Evolutionary conservation across 2,113 vertebrate species (phyloP).

Genomic region (Herpetotheres cachinnans): DNA sequence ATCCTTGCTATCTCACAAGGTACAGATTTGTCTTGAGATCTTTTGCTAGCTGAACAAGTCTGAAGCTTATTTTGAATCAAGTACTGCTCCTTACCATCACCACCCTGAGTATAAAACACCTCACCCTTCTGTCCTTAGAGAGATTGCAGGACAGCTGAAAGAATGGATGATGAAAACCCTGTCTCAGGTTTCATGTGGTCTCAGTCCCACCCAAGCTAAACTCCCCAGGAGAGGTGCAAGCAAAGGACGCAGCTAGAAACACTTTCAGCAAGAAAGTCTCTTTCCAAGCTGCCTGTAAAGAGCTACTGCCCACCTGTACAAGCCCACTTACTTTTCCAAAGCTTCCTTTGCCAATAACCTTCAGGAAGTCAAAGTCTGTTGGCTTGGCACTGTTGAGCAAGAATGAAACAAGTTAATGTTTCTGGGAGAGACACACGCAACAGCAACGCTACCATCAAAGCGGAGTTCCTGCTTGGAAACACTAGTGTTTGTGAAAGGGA

Average conservation of each 20-base stretch:
- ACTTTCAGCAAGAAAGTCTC: not conserved
- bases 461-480: not conserved
- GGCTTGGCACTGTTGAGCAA: conserved; percentile 76
- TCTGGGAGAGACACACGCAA: not conserved
- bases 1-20: not conserved
- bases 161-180: not conserved
- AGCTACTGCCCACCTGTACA: not conserved
- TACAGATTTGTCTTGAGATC: not conserved
- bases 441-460: not conserved
- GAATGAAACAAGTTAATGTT: conserved; percentile 28
- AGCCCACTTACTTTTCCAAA: conserved; percentile 79
- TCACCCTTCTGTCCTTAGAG: not conserved
- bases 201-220: not conserved
- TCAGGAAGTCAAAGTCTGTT: conserved; percentile 84
- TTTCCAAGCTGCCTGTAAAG: not conserved
- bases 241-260: not conserved
- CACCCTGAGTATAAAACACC: not conserved
- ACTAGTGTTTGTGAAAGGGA: not conserved
- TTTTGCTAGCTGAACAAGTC: not conserved
- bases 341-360: conserved; percentile 83
- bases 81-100: not conserved
- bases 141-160: not conserved
- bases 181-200: not conserved
- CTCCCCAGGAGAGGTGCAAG: not conserved
- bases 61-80: not conserved